Conservation (phyloP, 2,113 vertebrate genomes). For the Gymnocephalus cernua region DNA sequence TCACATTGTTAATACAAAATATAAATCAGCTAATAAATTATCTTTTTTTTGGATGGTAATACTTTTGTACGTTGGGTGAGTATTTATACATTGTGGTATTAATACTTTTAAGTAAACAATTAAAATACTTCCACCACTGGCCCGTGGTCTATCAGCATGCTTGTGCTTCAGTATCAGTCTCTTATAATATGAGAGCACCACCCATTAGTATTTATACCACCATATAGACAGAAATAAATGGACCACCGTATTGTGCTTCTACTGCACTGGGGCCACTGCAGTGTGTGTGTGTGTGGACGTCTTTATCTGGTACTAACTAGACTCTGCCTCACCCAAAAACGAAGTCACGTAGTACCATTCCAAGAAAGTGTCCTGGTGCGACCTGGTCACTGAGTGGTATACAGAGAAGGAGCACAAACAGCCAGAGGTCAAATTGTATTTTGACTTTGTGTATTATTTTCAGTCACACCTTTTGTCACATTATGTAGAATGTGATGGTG, state of each 20-base stretch:
- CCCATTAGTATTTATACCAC: slow-evolving; percentile 55
- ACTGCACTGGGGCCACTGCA: background rate
- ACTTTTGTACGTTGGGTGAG: background rate
- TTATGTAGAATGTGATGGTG: background rate
- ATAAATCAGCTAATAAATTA: background rate
- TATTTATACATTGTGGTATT: background rate
- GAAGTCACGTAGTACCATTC: background rate
- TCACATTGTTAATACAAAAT: background rate
- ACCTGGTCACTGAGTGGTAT: slow-evolving; percentile 16
- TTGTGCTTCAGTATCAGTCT: slow-evolving; percentile 45
- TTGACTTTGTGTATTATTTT: background rate
- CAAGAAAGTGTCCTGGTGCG: slow-evolving; percentile 37
- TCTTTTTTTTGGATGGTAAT: background rate
- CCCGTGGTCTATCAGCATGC: slow-evolving; percentile 41
- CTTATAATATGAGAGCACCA: slow-evolving; percentile 38
- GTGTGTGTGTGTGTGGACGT: background rate
- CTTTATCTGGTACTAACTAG: slow-evolving; percentile 51
- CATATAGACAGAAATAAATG: slow-evolving; percentile 58
- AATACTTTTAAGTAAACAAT: background rate
- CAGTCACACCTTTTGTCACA: background rate
- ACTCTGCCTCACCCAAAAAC: slow-evolving; percentile 58
- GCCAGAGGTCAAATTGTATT: background rate
- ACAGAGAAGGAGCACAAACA: background rate
- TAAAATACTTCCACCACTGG: background rate
- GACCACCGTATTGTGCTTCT: slow-evolving; percentile 18